Evolutionary conservation across 2,888 invertebrate genomes (phyloP), one percentile per base, ranked within the genome.

Genomic region (Xanthostigma xanthostigma): DNA sequence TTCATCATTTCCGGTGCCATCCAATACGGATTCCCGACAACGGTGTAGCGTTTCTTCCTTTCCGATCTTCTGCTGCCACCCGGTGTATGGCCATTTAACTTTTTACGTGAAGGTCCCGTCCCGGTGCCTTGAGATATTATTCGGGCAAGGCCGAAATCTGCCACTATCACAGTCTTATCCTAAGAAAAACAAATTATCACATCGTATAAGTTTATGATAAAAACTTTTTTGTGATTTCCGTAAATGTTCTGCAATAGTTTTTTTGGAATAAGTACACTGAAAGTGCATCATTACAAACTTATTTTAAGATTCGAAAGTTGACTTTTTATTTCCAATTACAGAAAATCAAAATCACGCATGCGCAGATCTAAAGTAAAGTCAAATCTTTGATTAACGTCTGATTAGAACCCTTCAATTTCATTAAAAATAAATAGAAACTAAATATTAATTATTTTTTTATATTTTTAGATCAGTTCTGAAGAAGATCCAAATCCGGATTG

Each of bases 1-100:
- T 88, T 91, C 89, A 95, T 90, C 95, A 95, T 95, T 68, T 95
- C 95, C 1, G 95, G 95, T 0, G 95, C 95, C 95, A 95, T 95
- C 93, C 94, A 95, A 67, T 93, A 95, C 1, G 95, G 94, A 73
- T 92, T 94, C 2, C 95, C 95, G 0, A 95, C 95, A 34, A 95
- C 93, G 0, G 94, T 95, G 65, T 94, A 94, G 11, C 94, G 74
- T 62, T 93, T 93, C 56, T 89, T 77, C 0, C 91, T 71, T 57
- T 84, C 79, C 51, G 82, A 76, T 45, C 69, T 69, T 50, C 72
- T 68, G 8, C 58, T 57, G 50, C 58, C 59, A 13, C 51, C 53
- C 49, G 52, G 56, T 50, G 52, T 62, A 49, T 59, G 60, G 2
- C 65, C 63, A 10, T 66, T 65, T 13, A 64, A 56, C 50, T 66